Evolutionary conservation across 1,140 invertebrate genomes (phyloP).

Genomic region (Mamestra configurata): DNA sequence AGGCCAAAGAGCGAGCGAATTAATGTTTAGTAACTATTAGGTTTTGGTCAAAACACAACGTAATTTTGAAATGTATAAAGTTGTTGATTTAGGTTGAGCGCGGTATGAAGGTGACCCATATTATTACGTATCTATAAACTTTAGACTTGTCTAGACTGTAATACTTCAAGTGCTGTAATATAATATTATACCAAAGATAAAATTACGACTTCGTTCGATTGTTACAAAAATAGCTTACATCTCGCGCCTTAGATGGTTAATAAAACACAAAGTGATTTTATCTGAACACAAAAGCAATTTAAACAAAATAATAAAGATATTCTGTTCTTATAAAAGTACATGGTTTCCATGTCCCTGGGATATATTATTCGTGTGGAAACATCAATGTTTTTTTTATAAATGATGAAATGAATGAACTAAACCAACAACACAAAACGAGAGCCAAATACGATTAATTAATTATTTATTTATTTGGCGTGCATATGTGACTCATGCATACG

Average conservation of each 20-base stretch:
- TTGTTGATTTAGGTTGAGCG: constrained; percentile 34
- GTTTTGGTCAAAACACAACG: constrained; percentile 31
- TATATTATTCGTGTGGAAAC: not conserved
- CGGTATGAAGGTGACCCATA: constrained; percentile 27
- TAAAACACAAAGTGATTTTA: not conserved
- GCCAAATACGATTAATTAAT: not conserved
- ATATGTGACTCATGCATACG: constrained; percentile 6
- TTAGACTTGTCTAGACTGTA: constrained; percentile 32
- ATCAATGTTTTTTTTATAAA: not conserved
- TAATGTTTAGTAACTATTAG: constrained; percentile 33
- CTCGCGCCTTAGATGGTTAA: constrained; percentile 6
- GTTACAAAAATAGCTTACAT: constrained; percentile 24
- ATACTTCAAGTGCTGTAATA: constrained; percentile 28
- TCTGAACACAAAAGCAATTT: not conserved
- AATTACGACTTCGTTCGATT: constrained; percentile 13
- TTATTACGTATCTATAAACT: constrained; percentile 29
- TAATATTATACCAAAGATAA: constrained; percentile 6
- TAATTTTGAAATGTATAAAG: constrained; percentile 42
- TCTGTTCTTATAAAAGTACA: not conserved
- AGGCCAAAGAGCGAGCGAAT: not conserved
- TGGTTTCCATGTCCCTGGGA: not conserved
- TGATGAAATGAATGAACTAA: not conserved
- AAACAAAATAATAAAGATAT: not conserved
- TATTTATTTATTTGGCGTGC: not conserved
- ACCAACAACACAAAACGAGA: not conserved